phyloP scores from a whole-genome alignment of 2,888 invertebrate genomes.

The Euzophera pinguis region DNA sequence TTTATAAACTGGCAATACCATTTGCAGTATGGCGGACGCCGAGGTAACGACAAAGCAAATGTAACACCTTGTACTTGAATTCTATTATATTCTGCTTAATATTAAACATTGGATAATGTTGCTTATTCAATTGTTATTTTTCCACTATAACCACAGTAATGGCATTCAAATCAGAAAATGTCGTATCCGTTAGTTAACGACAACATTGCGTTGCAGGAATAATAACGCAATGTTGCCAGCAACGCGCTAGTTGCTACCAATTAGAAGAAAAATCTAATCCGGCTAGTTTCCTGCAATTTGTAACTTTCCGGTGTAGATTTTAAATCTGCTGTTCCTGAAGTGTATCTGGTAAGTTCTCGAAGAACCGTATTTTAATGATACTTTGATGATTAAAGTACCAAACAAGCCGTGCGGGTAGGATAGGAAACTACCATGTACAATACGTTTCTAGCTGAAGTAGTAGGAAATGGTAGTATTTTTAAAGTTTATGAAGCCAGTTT shows the following conservation, averaged over 20 bases:
- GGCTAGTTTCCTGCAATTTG: slow-evolving; percentile 1
- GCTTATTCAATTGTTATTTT: slow-evolving; percentile 33
- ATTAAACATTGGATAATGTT: slow-evolving; percentile 63
- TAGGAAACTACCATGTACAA: slow-evolving; percentile 5
- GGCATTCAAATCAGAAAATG: slow-evolving; percentile 29
- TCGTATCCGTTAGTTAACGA: slow-evolving; percentile 28
- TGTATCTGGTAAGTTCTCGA: slow-evolving; percentile 4
- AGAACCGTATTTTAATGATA: slow-evolving; percentile 6
- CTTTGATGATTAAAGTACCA: background rate
- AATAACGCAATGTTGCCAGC: slow-evolving; percentile 19
- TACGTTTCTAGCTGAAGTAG: background rate
- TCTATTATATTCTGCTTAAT: slow-evolving; percentile 63
- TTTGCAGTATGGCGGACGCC: slow-evolving; percentile 17
- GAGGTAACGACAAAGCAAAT: slow-evolving; percentile 23
- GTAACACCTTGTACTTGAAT: slow-evolving; percentile 51
- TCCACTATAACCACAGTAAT: slow-evolving; percentile 19
- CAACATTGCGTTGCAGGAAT: slow-evolving; percentile 20
- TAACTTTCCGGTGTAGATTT: slow-evolving; percentile 1
- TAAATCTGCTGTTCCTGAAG: slow-evolving; percentile 6
- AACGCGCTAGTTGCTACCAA: slow-evolving; percentile 17
- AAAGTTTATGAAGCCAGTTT: background rate
- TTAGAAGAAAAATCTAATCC: slow-evolving; percentile 21
- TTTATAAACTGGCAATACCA: slow-evolving; percentile 32
- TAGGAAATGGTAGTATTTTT: background rate
- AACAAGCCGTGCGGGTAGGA: slow-evolving; percentile 2